Base-by-base conservation (phyloP, 2,113 vertebrate species). In the Heliornis fulica region DNA sequence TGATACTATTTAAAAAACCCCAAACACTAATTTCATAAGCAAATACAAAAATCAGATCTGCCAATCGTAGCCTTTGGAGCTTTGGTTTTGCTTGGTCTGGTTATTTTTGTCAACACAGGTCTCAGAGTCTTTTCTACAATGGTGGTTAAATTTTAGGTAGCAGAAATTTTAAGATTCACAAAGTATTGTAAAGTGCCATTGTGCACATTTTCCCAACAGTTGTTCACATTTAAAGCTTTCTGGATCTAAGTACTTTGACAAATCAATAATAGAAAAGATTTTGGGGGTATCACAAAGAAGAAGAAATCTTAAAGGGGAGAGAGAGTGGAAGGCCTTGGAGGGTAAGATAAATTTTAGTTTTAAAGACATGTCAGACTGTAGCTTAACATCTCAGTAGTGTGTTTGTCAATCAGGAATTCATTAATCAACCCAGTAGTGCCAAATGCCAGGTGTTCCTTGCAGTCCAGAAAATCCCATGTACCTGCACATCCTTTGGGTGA, bases 401-500 rank as follows among this genome's bases (percentile, higher is more conserved):
- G 5, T 66, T 20, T 50, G 18, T 89, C 41, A 46, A 1, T 19
- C 9, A 71, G 56, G 34, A 80, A n/a, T 46, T 71, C n/a, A 36
- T 32, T 76, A 8, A 68, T 51, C 34, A 61, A 5, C 34, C 11
- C 15, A 15, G 0, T 38, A 32, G 34, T 85, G 38, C 31, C 43
- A 54, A 79, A 41, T 10, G 50, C 4, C 34, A 74, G 15, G 8
- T 43, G 10, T 50, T 76, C 25, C 28, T n/a, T 78, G 66, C 61
- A 51, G 36, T 13, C 76, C 25, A 1, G 0, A 43, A 45, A 59
- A 10, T 15, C 41, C 16, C 20, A 2, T 2, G 3, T 19, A 16
- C 16, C 14, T 48, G 43, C 38, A 22, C 5, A 9, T 21, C 5
- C 25, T 71, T 70, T 6, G 18, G 18, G 43, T 43, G 57, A 5